phyloP scores from a whole-genome alignment of 2,113 vertebrate species.

The Prochilodus magdalenae region DNA sequence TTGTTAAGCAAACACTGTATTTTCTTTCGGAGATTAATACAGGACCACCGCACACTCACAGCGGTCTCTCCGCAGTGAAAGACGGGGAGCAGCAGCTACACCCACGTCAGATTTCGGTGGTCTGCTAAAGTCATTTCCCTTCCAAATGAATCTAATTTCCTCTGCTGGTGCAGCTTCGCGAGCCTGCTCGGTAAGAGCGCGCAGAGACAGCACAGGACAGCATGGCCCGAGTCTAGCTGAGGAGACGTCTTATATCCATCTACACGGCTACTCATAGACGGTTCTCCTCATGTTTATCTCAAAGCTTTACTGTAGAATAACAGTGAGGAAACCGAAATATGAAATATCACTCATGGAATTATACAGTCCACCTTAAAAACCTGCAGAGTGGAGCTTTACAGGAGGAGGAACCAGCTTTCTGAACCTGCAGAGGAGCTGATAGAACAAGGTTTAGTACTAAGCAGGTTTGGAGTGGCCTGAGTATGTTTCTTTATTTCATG shows the following conservation, averaged over 20 bases:
- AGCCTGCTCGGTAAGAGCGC: constrained; percentile 36
- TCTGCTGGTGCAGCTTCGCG: constrained; percentile 31
- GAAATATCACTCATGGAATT: too few species aligned
- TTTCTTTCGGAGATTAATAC: constrained; percentile 57
- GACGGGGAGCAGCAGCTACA: constrained; percentile 31
- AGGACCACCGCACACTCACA: constrained; percentile 46
- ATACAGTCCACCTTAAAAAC: too few species aligned
- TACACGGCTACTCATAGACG: too few species aligned
- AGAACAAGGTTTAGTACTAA: too few species aligned
- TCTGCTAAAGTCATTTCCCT: constrained; percentile 59
- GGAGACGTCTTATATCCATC: neutral
- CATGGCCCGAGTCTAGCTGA: neutral
- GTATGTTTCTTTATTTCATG: too few species aligned
- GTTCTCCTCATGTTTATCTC: too few species aligned
- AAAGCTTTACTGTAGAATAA: too few species aligned
- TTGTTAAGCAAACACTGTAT: constrained; percentile 65
- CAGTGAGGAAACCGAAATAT: too few species aligned
- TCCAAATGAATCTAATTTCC: constrained; percentile 63
- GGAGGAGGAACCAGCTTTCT: too few species aligned
- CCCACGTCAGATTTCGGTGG: constrained; percentile 20
- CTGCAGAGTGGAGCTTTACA: too few species aligned
- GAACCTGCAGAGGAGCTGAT: too few species aligned
- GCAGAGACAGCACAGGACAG: constrained; percentile 5
- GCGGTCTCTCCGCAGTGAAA: constrained; percentile 23
- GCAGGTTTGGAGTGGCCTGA: too few species aligned